Percentiles rank a stretch among this genome's conserved stretches.
phyloP scores from a whole-genome alignment of 64 coral and sea anemone genomes.

The Montipora sp. region DNA sequence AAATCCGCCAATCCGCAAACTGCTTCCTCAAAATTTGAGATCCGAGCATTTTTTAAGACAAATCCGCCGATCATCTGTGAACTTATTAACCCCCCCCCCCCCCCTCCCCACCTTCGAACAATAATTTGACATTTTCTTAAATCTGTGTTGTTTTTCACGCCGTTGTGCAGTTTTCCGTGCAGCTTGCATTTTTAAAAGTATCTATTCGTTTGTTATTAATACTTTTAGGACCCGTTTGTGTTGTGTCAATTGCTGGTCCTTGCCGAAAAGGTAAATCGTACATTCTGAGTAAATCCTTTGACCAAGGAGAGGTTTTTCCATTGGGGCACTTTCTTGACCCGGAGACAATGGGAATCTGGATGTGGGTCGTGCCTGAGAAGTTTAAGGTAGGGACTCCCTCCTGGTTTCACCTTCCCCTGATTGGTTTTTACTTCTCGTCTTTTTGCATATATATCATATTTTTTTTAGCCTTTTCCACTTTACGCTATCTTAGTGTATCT shows the following conservation, averaged over 20 bases:
- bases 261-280: slow-evolving; percentile 65
- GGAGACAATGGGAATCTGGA: slow-evolving; percentile 39
- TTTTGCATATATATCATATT: no score
- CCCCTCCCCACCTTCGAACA: no score
- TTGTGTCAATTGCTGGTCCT: slow-evolving; percentile 71
- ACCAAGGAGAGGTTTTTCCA: slow-evolving; percentile 47
- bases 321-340: slow-evolving; percentile 1
- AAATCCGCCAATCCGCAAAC: background rate
- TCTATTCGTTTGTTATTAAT: background rate
- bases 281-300: slow-evolving; percentile 53
- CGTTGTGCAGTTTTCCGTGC: no score
- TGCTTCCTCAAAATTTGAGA: background rate
- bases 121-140: no score
- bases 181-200: background rate
- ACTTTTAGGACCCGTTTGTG: slow-evolving; percentile 53
- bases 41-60: background rate
- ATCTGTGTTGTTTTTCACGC: no score
- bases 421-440: no score
- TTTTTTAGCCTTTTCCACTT: no score
- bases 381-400: background rate
- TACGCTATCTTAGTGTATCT: no score
- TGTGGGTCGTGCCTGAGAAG: slow-evolving; percentile 37
- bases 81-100: no score
- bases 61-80: background rate
- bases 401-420: no score